A percentile compares a stretch with the other conserved stretches of the same genome.
Evolutionary conservation across 2,888 invertebrate species (phyloP).

Genomic region (Heteropelma amictum): DNA sequence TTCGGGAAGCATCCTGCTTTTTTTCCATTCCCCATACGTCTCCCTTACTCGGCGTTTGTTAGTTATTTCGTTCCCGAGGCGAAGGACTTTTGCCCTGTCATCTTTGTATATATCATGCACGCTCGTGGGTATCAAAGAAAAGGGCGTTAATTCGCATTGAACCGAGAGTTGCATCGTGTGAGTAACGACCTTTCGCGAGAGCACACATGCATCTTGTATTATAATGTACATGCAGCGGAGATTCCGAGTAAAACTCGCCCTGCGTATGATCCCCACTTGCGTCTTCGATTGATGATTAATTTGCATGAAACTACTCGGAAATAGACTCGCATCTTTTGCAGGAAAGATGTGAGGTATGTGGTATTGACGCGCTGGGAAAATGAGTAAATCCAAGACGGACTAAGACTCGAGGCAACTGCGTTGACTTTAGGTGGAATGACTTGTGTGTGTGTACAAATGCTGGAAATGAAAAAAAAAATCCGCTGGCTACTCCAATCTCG

Average conservation of each 20-base stretch:
- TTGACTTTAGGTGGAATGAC: background rate
- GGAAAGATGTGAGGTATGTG: no score
- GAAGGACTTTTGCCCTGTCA: background rate
- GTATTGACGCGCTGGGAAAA: no score
- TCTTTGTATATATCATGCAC: background rate
- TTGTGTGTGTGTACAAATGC: background rate
- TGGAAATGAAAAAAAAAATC: background rate
- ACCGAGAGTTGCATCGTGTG: background rate
- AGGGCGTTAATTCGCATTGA: background rate
- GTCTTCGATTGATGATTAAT: no score
- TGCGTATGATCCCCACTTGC: background rate
- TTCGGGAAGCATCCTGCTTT: background rate
- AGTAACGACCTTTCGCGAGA: background rate
- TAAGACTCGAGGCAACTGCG: background rate
- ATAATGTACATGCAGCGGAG: background rate
- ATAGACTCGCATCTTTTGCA: no score
- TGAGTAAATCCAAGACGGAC: no score
- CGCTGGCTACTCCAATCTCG: background rate
- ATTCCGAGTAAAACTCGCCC: background rate
- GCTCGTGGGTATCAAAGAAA: background rate
- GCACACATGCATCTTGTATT: background rate
- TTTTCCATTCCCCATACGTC: background rate
- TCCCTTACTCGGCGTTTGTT: background rate
- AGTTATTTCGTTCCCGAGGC: slow-evolving; percentile 1
- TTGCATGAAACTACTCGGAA: no score